phyloP scores from a whole-genome alignment of 2,113 vertebrate genomes.

The Hassar affinis region DNA sequence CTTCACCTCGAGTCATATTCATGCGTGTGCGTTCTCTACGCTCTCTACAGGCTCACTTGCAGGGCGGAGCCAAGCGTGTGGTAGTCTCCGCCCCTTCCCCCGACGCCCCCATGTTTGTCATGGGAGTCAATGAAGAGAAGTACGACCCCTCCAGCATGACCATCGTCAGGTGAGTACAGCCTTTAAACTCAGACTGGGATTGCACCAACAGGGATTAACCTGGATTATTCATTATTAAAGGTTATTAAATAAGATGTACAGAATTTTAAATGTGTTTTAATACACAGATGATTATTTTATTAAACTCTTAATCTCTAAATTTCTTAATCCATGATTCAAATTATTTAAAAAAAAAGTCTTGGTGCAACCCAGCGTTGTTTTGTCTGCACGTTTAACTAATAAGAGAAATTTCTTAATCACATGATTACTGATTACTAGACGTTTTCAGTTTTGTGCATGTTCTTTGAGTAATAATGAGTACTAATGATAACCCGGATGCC shows the following conservation, averaged over 20 bases:
- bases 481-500: conserved; percentile 5
- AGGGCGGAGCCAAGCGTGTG: conserved; percentile 79
- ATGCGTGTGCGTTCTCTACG: background rate
- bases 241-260: background rate
- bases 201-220: background rate
- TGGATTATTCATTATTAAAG: background rate
- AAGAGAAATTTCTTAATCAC: background rate
- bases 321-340: background rate
- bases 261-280: too few relatives aligned
- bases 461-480: conserved; percentile 6
- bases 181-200: background rate
- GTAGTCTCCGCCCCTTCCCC: conserved; percentile 84
- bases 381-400: conserved; percentile 8
- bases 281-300: too few relatives aligned
- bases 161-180: conserved; percentile 78
- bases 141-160: conserved; percentile 81
- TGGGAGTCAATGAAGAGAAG: conserved; percentile 85
- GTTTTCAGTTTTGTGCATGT: background rate
- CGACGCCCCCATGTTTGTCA: conserved; percentile 85
- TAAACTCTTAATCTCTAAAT: too few relatives aligned
- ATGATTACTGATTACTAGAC: background rate
- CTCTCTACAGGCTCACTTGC: conserved; percentile 71
- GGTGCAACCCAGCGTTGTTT: background rate
- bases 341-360: background rate
- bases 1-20: background rate